Evolutionary conservation across 1,140 invertebrate genomes (phyloP).

Genomic region (Forficula auricularia): DNA sequence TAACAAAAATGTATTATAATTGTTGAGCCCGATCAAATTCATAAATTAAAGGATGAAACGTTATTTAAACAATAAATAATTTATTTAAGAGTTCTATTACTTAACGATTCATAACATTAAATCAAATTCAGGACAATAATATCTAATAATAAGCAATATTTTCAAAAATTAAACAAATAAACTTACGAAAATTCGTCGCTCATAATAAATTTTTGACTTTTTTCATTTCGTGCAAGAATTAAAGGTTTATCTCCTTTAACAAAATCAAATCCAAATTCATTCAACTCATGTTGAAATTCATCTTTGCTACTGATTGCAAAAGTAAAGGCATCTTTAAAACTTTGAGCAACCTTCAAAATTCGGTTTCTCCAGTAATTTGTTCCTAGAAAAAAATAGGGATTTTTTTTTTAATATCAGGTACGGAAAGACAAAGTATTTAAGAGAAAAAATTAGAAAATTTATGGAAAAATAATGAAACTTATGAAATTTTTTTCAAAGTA

Average conservation of each 20-base stretch:
- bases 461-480: neutral
- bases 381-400: constrained; percentile 29
- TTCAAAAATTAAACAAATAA: neutral
- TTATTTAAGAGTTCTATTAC: too few relatives aligned
- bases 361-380: constrained; percentile 99
- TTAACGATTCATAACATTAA: too few relatives aligned
- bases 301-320: constrained; percentile 86
- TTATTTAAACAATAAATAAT: too few relatives aligned
- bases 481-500: neutral
- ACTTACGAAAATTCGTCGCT: constrained; percentile 72
- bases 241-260: constrained; percentile 79
- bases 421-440: neutral
- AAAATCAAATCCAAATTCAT: constrained; percentile 82
- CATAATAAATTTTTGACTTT: constrained; percentile 81
- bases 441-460: neutral
- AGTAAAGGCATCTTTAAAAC: constrained; percentile 52
- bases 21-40: too few relatives aligned
- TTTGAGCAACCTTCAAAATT: constrained; percentile 84
- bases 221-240: constrained; percentile 59
- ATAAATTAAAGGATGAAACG: too few relatives aligned
- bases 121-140: too few relatives aligned
- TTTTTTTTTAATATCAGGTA: neutral
- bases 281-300: constrained; percentile 82
- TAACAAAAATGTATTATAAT: too few relatives aligned
- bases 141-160: neutral